Evolutionary conservation across 2,888 invertebrate genomes (phyloP), one percentile per base, ranked within the genome.

Genomic region (Alitta virens): DNA sequence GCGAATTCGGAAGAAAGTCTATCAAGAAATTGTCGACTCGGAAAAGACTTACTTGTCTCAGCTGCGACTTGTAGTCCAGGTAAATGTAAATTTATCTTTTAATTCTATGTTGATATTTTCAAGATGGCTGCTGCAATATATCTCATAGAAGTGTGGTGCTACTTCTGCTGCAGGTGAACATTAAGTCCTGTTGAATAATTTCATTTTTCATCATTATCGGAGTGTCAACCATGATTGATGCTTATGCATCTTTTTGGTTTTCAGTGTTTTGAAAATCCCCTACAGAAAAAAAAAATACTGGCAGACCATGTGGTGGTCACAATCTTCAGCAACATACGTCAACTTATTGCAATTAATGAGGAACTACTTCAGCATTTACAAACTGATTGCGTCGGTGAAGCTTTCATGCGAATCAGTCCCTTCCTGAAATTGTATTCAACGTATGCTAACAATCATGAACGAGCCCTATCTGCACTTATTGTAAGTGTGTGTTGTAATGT

Each of bases 361-460:
- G 81, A 80, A 62, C 70, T 83, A 33, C 64, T 79, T 52, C 74
- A 75, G 27, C 77, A 78, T 63, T 73, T 83, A 67, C 75, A 77
- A 59, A 71, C 75, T 38, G 85, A 86, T 33, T 86, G 87, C 76
- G 84, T 90, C 7, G 87, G 88, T 0, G 79, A 83, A 56, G 88
- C 89, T 0, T 90, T 91, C 78, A 83, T 86, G 0, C 87, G 87
- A 74, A 85, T 91, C 65, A 90, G 89, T 1, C 91, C 91, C 2
- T 91, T 88, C 76, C 87, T 91, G 58, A 91, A 91, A 79, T 78
- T 90, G 21, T 91, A 91, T 75, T 89, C 90, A 0, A 87, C 88
- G 0, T 91, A 91, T 78, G 90, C 90, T 0, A 89, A 88, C 65
- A 89, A 88, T 72, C 90, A 89, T 75, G 88, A 87, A 68, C 85